Percentiles rank a stretch among this genome's conserved stretches.
phyloP scores from a whole-genome alignment of 2,113 vertebrate genomes.

The Puffinus mauretanicus region DNA sequence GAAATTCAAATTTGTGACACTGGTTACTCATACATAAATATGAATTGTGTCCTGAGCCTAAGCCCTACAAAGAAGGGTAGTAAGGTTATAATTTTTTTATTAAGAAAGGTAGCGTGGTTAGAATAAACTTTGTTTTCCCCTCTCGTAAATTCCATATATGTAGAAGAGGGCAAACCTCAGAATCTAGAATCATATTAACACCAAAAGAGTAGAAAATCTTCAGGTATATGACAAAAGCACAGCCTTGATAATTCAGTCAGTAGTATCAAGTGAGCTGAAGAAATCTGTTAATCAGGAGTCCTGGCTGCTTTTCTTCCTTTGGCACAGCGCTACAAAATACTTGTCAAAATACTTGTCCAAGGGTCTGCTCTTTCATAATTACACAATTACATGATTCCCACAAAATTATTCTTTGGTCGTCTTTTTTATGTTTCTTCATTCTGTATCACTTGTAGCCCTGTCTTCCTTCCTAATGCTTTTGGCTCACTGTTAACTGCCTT shows the following conservation, averaged over 20 bases:
- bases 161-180: not conserved
- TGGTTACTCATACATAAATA: not conserved
- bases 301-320: not conserved
- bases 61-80: not conserved
- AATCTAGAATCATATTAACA: not conserved
- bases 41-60: not conserved
- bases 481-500: not conserved
- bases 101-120: not conserved
- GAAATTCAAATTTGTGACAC: not conserved
- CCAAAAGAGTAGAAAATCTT: not conserved
- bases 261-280: not conserved
- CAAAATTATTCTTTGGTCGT: not conserved
- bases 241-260: not conserved
- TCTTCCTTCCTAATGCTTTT: not conserved
- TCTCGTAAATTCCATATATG: not conserved
- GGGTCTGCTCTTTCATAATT: not conserved
- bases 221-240: not conserved
- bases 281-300: not conserved
- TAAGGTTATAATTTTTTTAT: not conserved
- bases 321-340: not conserved
- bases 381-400: not conserved
- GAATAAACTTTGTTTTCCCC: not conserved
- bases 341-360: not conserved
- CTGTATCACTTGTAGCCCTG: not conserved
- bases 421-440: not conserved